Base-by-base conservation (phyloP, 2,797 vertebrate genomes). In the Pogoniulus pusillus region DNA sequence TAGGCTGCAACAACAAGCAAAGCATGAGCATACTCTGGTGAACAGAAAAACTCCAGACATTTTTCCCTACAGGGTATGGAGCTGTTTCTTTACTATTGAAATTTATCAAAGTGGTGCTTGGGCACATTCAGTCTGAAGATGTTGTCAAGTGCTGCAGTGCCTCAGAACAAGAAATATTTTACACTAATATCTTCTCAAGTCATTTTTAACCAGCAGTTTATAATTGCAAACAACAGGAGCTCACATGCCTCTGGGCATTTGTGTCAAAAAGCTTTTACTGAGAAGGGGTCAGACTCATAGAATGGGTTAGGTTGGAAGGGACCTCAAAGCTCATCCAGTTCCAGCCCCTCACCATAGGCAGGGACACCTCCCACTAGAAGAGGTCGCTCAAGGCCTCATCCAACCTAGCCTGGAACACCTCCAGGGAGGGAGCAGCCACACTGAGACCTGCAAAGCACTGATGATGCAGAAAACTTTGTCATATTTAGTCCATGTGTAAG, bases 211-310 rank as follows among this genome's bases (percentile, higher is more conserved):
- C 7, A 87, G 32, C 18, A 49, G 20, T 73, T 71, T 59, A 47
- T 37, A 78, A 82, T 43, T 84, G 81, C 16, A 81, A 87, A 70
- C 22, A 90, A 23, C 22, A 83, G 76, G 57, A 89, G 63, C 41
- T 64, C 60, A 37, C 17, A 54, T 41, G 59, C 70, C 70, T 92
- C 81, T 79, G 70, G 59, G 66, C 70, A 30, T 62, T 75, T 79
- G 34, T 0, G 2, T 78, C 74, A 58, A 79, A 94, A 92, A 92
- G 60, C 74, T 91, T 89, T 92, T 86, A 71, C 54, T 76, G 77
- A 83, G 47, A 78, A 72, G 60, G 35, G 16, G 43, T 82, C 53
- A 16, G 16, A 41, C 41, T 41, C 41, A 41, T 41, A 41, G 41
- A 41, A 41, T 17, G 41, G 41, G 41, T 41, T 41, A 41, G 41